These are phyloP conservation scores for Tichodroma muraria DNA, from an alignment of 2,113 vertebrate species.

Conservation along the genomic window DNA sequence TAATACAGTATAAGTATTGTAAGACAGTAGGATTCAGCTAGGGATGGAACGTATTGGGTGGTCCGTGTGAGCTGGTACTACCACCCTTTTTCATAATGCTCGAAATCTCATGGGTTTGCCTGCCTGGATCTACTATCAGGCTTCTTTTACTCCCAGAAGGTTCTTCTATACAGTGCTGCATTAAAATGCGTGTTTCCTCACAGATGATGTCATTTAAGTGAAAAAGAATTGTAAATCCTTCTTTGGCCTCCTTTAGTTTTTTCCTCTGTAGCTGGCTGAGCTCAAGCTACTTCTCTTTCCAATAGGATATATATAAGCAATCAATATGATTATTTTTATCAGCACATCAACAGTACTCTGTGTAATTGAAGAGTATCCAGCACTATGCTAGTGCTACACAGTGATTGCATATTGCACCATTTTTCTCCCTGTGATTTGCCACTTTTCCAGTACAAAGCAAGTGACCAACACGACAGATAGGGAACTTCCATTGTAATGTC, in stretches of 20 bases:
- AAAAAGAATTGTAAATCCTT: constrained; percentile 25
- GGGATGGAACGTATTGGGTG: neutral
- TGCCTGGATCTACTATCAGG: neutral
- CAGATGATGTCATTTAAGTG: neutral
- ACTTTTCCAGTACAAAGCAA: neutral
- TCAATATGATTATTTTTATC: neutral
- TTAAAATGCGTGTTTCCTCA: neutral
- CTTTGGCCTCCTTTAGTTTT: constrained; percentile 7
- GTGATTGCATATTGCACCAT: neutral
- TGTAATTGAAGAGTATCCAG: neutral
- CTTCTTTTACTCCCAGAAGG: neutral
- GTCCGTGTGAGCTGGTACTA: neutral
- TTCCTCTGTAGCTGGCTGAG: neutral
- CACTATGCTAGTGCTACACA: neutral
- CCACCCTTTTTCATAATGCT: neutral
- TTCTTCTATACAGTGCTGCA: neutral
- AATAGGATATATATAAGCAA: neutral
- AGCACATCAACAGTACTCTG: neutral
- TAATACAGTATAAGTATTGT: neutral
- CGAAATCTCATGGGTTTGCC: neutral
- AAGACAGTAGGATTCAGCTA: neutral
- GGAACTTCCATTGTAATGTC: neutral
- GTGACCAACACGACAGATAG: neutral
- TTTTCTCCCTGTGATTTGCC: neutral
- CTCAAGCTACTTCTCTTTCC: neutral